phyloP scores from a whole-genome alignment of 2,113 vertebrate species.

The Lucifuga dentata region DNA sequence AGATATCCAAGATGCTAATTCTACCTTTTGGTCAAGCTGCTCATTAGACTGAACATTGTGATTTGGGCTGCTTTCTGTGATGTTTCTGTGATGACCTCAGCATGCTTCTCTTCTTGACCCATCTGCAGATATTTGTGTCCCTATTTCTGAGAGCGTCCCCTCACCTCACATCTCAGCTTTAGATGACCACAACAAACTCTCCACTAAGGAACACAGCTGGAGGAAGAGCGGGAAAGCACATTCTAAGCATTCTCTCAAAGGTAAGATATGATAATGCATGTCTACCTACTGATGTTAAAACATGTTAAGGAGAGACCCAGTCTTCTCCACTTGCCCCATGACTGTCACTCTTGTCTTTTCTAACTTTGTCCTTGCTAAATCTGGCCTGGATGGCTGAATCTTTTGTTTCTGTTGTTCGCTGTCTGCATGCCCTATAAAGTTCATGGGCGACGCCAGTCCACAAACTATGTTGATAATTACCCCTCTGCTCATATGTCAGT shows the following conservation, averaged over 20 bases:
- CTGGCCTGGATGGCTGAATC: conserved; percentile 26
- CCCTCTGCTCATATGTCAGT: conserved; percentile 62
- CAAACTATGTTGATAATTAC: conserved; percentile 68
- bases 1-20: not conserved
- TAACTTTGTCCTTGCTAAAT: conserved; percentile 12
- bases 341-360: conserved; percentile 7
- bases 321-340: not conserved
- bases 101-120: not conserved
- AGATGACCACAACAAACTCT: conserved; percentile 87
- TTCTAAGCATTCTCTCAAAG: conserved; percentile 91
- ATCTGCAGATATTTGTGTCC: conserved; percentile 89
- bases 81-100: not conserved
- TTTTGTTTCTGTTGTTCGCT: conserved; percentile 36
- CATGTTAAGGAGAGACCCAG: not conserved
- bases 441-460: conserved; percentile 48
- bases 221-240: conserved; percentile 88
- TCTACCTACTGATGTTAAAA: conserved; percentile 4
- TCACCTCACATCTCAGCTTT: conserved; percentile 90
- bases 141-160: conserved; percentile 89
- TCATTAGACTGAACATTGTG: no score
- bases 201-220: conserved; percentile 92
- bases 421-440: conserved; percentile 38
- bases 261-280: conserved; percentile 63
- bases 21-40: not conserved
- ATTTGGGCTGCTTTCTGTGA: no score